phyloP scores from a whole-genome alignment of 2,888 invertebrate genomes.

The Drosophila quinaria region DNA sequence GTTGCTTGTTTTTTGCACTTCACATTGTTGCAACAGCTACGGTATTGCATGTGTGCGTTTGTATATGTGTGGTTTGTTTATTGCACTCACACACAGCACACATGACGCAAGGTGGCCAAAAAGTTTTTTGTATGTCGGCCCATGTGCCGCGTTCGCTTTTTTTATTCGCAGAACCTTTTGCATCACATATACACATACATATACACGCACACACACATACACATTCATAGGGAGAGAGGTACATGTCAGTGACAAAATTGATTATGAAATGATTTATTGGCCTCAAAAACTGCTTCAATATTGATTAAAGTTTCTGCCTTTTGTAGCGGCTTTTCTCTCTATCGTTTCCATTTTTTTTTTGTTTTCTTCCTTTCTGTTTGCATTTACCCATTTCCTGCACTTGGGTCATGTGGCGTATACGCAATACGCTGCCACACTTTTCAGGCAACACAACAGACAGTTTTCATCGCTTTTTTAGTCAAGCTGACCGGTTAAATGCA shows the following conservation, averaged over 20 bases:
- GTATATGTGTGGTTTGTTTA: conserved; percentile 67
- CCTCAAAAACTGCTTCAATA: conserved; percentile 82
- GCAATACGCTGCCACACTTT: conserved; percentile 32
- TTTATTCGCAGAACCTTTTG: conserved; percentile 49
- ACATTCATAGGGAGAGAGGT: conserved; percentile 29
- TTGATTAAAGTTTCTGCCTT: conserved; percentile 75
- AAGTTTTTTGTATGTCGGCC: conserved; percentile 64
- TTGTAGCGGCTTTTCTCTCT: conserved; percentile 21
- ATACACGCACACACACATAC: conserved; percentile 17
- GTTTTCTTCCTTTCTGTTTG: conserved; percentile 3
- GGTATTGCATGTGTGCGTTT: conserved; percentile 22
- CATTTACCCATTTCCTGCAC: conserved; percentile 42
- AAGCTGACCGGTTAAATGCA: conserved; percentile 62
- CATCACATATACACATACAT: conserved; percentile 26
- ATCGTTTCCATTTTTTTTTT: conserved; percentile 5
- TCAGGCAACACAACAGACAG: neutral
- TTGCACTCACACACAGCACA: conserved; percentile 57
- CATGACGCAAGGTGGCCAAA: conserved; percentile 52
- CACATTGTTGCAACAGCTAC: conserved; percentile 43
- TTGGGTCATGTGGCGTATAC: conserved; percentile 49
- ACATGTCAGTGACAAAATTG: conserved; percentile 81
- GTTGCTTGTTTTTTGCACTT: conserved; percentile 63
- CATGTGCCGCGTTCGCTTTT: conserved; percentile 51
- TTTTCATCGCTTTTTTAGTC: conserved; percentile 38
- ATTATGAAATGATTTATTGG: conserved; percentile 84